Evolutionary conservation across 2,888 invertebrate species (phyloP).

Genomic region (Oscheius sp.): DNA sequence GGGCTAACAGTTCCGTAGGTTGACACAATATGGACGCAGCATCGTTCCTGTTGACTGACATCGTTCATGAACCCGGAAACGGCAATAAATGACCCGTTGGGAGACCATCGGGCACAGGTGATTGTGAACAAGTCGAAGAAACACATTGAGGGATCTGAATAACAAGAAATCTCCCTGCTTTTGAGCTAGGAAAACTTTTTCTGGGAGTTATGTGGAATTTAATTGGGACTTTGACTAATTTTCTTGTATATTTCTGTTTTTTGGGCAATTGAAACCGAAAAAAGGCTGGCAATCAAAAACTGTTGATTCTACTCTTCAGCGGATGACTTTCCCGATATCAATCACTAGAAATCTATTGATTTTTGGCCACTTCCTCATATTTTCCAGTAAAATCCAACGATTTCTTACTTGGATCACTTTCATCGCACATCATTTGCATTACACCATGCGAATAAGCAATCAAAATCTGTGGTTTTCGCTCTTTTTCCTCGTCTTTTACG

Average conservation of each 20-base stretch:
- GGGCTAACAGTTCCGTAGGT: conserved; percentile 81
- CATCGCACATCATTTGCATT: conserved; percentile 88
- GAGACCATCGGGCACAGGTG: conserved; percentile 90
- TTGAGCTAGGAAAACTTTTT: too few relatives aligned
- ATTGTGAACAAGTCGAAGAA: conserved; percentile 84
- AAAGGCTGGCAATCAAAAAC: too few relatives aligned
- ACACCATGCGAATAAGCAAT: conserved; percentile 89
- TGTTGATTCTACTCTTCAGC: too few relatives aligned
- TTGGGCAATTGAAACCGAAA: too few relatives aligned
- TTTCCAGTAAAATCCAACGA: too few relatives aligned
- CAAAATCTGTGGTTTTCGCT: conserved; percentile 77
- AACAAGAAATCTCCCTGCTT: too few relatives aligned
- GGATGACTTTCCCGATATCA: too few relatives aligned
- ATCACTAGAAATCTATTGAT: too few relatives aligned
- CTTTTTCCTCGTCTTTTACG: conserved; percentile 14
- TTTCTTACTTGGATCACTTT: conserved; percentile 86
- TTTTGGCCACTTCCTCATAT: too few relatives aligned
- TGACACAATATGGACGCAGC: conserved; percentile 90
- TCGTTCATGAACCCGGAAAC: conserved; percentile 82
- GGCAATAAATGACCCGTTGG: conserved; percentile 86
- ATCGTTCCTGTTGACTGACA: conserved; percentile 78
- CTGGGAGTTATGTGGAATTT: too few relatives aligned
- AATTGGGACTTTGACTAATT: too few relatives aligned
- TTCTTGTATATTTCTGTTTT: too few relatives aligned
- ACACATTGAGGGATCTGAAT: conserved; percentile 84